Evolutionary conservation across 2,888 invertebrate species (phyloP).

Genomic region (Dromius quadrimaculatus): DNA sequence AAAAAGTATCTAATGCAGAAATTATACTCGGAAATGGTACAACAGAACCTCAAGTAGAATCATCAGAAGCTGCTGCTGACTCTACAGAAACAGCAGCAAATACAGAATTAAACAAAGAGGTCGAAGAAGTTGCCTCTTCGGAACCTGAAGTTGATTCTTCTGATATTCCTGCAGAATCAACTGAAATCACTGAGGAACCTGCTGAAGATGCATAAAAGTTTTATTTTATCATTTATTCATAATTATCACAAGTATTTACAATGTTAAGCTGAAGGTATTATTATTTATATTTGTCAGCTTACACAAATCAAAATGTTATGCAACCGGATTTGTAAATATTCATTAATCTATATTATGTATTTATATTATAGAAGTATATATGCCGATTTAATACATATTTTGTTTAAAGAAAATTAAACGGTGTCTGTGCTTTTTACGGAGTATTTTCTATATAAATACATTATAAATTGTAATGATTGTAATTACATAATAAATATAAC

Average conservation of each 20-base stretch:
- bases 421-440: slow-evolving; percentile 29
- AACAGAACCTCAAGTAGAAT: slow-evolving; percentile 56
- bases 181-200: slow-evolving; percentile 54
- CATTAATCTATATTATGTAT: slow-evolving; percentile 50
- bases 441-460: slow-evolving; percentile 38
- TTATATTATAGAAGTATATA: slow-evolving; percentile 46
- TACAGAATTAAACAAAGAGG: slow-evolving; percentile 23
- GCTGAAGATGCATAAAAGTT: slow-evolving; percentile 48
- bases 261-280: slow-evolving; percentile 48
- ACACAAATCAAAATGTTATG: slow-evolving; percentile 51
- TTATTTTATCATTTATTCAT: slow-evolving; percentile 48
- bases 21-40: slow-evolving; percentile 63
- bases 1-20: slow-evolving; percentile 67
- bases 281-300: slow-evolving; percentile 49
- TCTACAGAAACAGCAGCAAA: slow-evolving; percentile 56
- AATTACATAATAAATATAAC: slow-evolving; percentile 38
- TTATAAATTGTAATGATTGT: slow-evolving; percentile 35
- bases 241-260: slow-evolving; percentile 42
- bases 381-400: slow-evolving; percentile 45
- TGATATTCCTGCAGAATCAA: slow-evolving; percentile 48
- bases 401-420: slow-evolving; percentile 30
- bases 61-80: slow-evolving; percentile 53
- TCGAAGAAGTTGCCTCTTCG: slow-evolving; percentile 48
- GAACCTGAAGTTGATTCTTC: slow-evolving; percentile 53
- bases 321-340: slow-evolving; percentile 50